Base-by-base conservation (phyloP, 2,888 invertebrate species). In the Rhamnusium bicolor region DNA sequence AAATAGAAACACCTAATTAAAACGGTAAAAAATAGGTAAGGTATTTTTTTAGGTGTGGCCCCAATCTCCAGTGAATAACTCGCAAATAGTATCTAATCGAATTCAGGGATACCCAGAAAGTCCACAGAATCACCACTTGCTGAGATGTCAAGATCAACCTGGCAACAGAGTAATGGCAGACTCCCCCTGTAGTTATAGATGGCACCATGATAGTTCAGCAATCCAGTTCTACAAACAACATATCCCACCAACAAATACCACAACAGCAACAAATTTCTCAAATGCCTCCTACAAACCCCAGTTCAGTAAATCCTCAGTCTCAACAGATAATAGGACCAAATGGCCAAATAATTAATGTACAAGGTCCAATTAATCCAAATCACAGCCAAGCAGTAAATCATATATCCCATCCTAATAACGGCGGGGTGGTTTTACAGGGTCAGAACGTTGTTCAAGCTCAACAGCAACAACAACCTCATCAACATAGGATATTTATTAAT, bases 281-380 rank as follows among this genome's bases (percentile, higher is more conserved):
- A 53, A 81, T 78, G 65, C 19, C 75, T 46, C 67, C 73, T 71
- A 62, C 76, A 16, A 78, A 77, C 10, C n/a, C 71, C 7, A 27
- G 27, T 18, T n/a, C 61, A 12, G 53, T 71, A 51, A 84, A 85
- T 73, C 71, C 84, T 27, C 84, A 84, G 27, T 82, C 85, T 27
- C 87, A 86, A 69, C 88, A 88, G 74, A 84, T 92, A 46, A 84
- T 91, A 71, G 91, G 91, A 8, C 90, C 91, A 0, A 91, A 91
- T 77, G 92, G 92, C 53, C 92, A 92, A 85, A 89, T 92, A 61
- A 91, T 92, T 69, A 91, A 91, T 46, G 89, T 92, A 7, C 91
- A 91, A 81, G 90, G 90, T 29, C 87, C 83, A 69, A 21, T 78
- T 58, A 71, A 67, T 88, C 79, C 90, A 89, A 73, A 77, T 54